Evolutionary conservation across 1,140 invertebrate species (phyloP), one percentile per base, ranked within the genome.

Genomic region (Ceratina australensis): DNA sequence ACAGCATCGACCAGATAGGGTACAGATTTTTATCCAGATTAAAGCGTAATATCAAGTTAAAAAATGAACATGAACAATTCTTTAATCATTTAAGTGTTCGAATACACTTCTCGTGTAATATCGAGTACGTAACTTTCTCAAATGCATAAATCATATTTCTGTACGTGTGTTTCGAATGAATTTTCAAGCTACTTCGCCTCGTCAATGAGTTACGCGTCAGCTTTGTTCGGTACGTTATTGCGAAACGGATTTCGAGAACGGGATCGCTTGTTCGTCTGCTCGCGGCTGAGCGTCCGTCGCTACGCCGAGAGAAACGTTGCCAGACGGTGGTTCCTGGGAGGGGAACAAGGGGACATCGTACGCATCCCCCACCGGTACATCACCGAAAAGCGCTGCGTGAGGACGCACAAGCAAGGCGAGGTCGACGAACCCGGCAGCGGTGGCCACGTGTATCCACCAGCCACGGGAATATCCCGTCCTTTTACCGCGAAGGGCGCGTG

Each of bases 351-450:
- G 74, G 74, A 77, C 67, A 77, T 69, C 74, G 60, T 72, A 78
- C 68, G 76, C 76, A 78, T 78, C 68, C 69, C 76, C 76, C 76
- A 72, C 76, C 68, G 76, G 76, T 78, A 78, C 59, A 78, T 78
- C 76, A 72, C 68, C 76, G 69, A 78, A 78, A 72, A 72, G 69
- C 68, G 64, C 75, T 78, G 68, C 68, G 76, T 72, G 76, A 78
- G 76, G 69, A 78, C 76, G 68, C 76, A 57, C 74, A 72, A 69
- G 49, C 59, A 60, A 59, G 76, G 26, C 59, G 68, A 59, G 76
- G 76, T 78, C 76, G 69, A 57, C 42, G 76, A 78, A 78, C 76
- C 76, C 76, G 68, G 61, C 69, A 78, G 59, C 76, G 52, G 57
- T 54, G 57, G 74, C 74, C 74, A 77, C 76, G 76, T 78, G 76